Base-by-base conservation (phyloP, 2,113 vertebrate genomes). In the Odontesthes bonariensis region DNA sequence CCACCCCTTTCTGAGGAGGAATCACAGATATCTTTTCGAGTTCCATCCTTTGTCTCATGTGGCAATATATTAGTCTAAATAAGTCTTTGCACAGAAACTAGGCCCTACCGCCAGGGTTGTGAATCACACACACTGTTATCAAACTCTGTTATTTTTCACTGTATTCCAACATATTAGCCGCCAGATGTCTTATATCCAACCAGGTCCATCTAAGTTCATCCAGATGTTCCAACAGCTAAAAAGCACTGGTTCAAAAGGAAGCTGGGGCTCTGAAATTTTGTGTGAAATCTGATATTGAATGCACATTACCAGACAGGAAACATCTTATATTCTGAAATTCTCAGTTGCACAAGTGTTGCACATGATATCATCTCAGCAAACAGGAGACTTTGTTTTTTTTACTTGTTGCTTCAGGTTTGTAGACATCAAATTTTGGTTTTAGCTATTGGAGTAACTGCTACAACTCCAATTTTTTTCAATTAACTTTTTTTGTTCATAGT, bases 21-120 rank as follows among this genome's bases (percentile, higher is more conserved):
- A 58, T 69, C 23, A 22, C 54, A 31, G 73, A 76, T 49, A 44
- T 73, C 20, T 42, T 40, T 19, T 58, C 69, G 65, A 56, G 16
- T 17, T 69, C 64, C 51, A 61, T 53, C 33, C 42, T 16, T 31
- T n/a, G 6, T 7, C 16, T 19, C 17, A 11, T 19, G 17, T 6
- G 4, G 1, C 14, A 14, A 4, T 5, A 17, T 19, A 47, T 16
- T 6, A 49, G 16, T n/a, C 17, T 49, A 49, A 49, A 49, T 49
- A 49, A 49, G 5, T n/a, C 17, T 17, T 6, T 6, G 8, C 46
- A 17, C 7, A 49, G 16, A 49, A n/a, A 49, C 46, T n/a, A 7
- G 17, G 5, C 46, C 13, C 17, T 19, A n/a, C 46, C 14, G 17
- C 17, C 46, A 49, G 46, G 19, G 1, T 19, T 49, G 17, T 49